Base-by-base conservation (phyloP, 2,888 invertebrate genomes). In the Pharmacophagus antenor region DNA sequence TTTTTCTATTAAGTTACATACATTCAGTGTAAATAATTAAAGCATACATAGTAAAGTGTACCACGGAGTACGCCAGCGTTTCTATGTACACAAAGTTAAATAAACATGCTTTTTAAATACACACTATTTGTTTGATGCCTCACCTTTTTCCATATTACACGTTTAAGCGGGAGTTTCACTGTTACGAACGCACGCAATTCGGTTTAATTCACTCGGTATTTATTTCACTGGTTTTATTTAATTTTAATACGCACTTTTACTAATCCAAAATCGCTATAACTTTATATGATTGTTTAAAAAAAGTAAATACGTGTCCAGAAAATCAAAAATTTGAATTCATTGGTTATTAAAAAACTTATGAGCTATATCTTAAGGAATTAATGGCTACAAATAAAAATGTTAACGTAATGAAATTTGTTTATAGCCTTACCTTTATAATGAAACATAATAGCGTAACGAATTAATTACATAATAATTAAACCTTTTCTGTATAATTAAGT, bases 101-200 rank as follows among this genome's bases (percentile, higher is more conserved):
- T 85, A 86, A 85, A 87, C 69, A 75, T 69, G 80, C 82, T 82
- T 80, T 62, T 71, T 68, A 72, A 74, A 74, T 68, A 65, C 79
- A 77, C 78, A 74, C 74, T 77, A 74, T 84, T 85, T 82, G 77
- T 80, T 81, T 80, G 69, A 72, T 72, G 77, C 74, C 76, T 79
- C 79, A 82, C 82, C 81, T 77, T 65, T 77, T 65, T 74, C 71
- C 69, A 72, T 68, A 66, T 68, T 65, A 74, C 69, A 67, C 65
- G 37, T 49, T 64, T 65, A 67, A 63, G 60, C 55, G 41, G 59
- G 59, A 61, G 60, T 64, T 60, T 23, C 56, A 49, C 23, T 50
- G n/a, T n/a, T 6, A 44, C 20, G 25, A 37, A 55, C 25, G 49
- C 42, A 55, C n/a, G n/a, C 37, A 15, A n/a, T 37, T 37, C n/a